Conservation (phyloP, 1,140 invertebrate species). For the Steinernema khuongi region DNA sequence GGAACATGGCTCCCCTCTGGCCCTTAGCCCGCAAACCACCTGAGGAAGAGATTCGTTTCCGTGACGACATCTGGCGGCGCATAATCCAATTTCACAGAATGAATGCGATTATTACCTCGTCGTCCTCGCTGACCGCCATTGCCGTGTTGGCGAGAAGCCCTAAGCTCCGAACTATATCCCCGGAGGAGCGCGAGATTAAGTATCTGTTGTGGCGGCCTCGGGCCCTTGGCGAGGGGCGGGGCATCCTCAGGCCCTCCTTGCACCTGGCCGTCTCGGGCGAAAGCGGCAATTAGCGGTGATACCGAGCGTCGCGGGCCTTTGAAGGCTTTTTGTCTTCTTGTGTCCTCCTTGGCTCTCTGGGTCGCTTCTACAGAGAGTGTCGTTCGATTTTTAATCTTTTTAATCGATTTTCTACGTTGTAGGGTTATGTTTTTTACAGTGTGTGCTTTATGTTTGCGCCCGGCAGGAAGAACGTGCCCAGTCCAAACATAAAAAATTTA, state of each 20-base stretch:
- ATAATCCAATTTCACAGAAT: neutral
- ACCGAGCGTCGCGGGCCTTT: neutral
- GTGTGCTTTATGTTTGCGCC: no score
- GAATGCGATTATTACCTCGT: constrained; percentile 10
- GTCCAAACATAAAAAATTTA: no score
- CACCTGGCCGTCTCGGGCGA: constrained; percentile 3
- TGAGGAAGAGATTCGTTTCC: neutral
- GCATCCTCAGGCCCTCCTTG: neutral
- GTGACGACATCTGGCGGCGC: neutral
- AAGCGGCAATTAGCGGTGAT: neutral
- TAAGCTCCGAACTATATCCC: neutral
- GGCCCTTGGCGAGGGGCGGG: neutral
- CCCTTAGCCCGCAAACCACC: no score
- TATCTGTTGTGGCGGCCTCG: neutral
- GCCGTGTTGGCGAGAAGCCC: neutral
- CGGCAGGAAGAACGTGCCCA: no score
- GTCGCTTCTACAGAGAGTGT: no score
- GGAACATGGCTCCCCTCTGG: no score
- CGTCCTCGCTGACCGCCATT: neutral
- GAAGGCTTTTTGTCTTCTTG: no score
- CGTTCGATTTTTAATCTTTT: no score
- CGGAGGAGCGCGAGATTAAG: neutral
- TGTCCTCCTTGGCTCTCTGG: no score
- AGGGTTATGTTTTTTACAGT: no score
- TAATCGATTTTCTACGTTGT: no score